Conservation (phyloP, 1,140 invertebrate genomes). For the Heliconius nattereri region DNA sequence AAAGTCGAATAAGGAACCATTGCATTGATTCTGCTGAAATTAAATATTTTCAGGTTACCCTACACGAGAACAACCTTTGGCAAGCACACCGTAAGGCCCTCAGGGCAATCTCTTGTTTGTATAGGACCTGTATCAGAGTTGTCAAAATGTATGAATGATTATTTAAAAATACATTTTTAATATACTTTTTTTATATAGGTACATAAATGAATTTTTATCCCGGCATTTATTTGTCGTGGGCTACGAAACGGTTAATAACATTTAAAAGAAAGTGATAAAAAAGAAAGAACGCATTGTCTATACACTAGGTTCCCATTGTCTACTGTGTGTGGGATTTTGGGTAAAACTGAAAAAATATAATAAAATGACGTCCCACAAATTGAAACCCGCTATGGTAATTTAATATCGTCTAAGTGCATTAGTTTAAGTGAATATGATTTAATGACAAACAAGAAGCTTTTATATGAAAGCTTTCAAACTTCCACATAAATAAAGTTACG, state of each 20-base stretch:
- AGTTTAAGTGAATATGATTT: neutral
- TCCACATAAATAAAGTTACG: neutral
- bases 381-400: neutral
- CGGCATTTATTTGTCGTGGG: no score
- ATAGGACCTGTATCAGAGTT: conserved; percentile 2
- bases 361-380: neutral
- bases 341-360: neutral
- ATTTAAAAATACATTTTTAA: neutral
- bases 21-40: no score
- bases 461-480: conserved; percentile 8
- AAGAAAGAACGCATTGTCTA: no score
- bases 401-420: neutral
- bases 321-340: no score
- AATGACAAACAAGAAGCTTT: conserved; percentile 11
- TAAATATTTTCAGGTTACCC: neutral
- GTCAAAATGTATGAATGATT: neutral
- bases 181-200: neutral
- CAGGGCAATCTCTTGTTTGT: neutral
- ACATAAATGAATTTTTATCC: no score
- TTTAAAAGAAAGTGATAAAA: no score
- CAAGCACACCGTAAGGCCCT: neutral
- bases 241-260: no score
- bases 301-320: no score
- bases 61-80: neutral
- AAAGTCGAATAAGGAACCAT: no score